Evolutionary conservation across 2,888 invertebrate species (phyloP).

Genomic region (Hermodice carunculata): DNA sequence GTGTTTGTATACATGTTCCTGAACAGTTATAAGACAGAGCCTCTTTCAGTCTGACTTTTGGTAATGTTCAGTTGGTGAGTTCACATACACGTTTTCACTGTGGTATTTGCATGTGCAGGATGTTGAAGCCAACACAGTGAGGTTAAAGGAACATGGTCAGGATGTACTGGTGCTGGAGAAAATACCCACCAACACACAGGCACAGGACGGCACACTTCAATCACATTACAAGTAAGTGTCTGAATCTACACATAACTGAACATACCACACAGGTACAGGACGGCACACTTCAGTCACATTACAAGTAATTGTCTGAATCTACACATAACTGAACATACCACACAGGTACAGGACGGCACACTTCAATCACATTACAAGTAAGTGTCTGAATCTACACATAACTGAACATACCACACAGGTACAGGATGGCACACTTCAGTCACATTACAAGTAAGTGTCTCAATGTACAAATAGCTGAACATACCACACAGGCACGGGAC

Average conservation of each 20-base stretch:
- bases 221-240: constrained; percentile 77
- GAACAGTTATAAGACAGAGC: no score
- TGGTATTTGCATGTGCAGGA: constrained; percentile 71
- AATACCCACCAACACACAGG: constrained; percentile 62
- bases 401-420: no score
- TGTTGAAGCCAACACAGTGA: constrained; percentile 89
- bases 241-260: no score
- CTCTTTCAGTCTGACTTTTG: no score
- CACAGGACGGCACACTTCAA: constrained; percentile 61
- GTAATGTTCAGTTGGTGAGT: no score
- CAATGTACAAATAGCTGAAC: no score
- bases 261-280: constrained; percentile 45
- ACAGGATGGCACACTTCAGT: constrained; percentile 65
- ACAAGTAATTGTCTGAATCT: constrained; percentile 76
- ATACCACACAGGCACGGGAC: constrained; percentile 44
- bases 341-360: constrained; percentile 49
- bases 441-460: constrained; percentile 76
- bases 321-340: no score
- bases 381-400: no score
- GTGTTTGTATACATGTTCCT: no score
- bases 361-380: constrained; percentile 77
- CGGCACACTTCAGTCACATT: constrained; percentile 72
- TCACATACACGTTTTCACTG: not conserved
- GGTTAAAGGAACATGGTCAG: constrained; percentile 86
- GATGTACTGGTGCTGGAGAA: constrained; percentile 86